Conservation (phyloP, 1,140 invertebrate genomes). For the Neelides sp. region DNA sequence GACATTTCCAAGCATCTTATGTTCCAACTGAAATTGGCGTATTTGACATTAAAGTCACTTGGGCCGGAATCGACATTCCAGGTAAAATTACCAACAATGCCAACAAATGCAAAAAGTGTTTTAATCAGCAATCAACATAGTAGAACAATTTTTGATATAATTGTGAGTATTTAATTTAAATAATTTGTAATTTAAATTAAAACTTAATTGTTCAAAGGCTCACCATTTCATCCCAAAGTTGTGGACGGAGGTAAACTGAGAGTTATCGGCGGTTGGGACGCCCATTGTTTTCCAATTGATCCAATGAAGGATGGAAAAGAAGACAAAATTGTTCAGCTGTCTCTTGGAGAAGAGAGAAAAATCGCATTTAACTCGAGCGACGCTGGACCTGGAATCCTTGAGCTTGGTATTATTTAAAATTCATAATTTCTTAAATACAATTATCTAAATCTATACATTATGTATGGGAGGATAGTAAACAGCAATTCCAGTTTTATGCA, state of each 20-base stretch:
- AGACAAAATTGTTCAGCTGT: slow-evolving; percentile 46
- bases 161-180: neutral
- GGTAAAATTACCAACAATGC: slow-evolving; percentile 35
- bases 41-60: slow-evolving; percentile 56
- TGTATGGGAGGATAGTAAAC: no score
- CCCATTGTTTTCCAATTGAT: slow-evolving; percentile 38
- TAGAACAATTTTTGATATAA: no score
- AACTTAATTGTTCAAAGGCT: slow-evolving; percentile 39
- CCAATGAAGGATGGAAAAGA: slow-evolving; percentile 48
- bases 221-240: slow-evolving; percentile 58
- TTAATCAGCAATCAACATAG: no score
- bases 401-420: no score
- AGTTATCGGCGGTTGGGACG: slow-evolving; percentile 68
- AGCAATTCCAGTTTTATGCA: no score
- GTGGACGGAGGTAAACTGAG: slow-evolving; percentile 53
- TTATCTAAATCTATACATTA: no score
- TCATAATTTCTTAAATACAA: neutral
- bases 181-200: neutral
- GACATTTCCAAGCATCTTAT: slow-evolving; percentile 51
- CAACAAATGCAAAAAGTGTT: no score
- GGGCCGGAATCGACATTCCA: slow-evolving; percentile 52
- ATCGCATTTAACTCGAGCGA: slow-evolving; percentile 48
- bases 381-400: slow-evolving; percentile 51
- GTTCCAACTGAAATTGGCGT: slow-evolving; percentile 56
- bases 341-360: slow-evolving; percentile 42